A percentile compares a stretch with the other conserved stretches of the same genome.
Conservation (phyloP, 2,888 invertebrate genomes). For the Halocaridina rubra region DNA sequence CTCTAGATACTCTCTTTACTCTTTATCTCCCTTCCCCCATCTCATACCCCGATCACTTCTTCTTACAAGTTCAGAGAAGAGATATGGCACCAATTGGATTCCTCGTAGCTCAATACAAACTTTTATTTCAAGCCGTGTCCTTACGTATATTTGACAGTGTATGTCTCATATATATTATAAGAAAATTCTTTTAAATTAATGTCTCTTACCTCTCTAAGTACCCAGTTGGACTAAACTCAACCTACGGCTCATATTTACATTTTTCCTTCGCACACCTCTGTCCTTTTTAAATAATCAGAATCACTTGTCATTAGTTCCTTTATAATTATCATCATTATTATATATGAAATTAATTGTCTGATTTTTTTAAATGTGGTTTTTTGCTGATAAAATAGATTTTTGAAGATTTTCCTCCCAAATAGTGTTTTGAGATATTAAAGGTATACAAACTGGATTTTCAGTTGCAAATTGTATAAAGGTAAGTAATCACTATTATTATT, state of each 20-base stretch:
- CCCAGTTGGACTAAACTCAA: too few species aligned
- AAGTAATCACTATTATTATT: slow-evolving; percentile 23
- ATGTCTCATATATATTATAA: too few species aligned
- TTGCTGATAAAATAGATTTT: slow-evolving; percentile 48
- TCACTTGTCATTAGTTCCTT: slow-evolving; percentile 48
- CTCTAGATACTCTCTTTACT: slow-evolving; percentile 47
- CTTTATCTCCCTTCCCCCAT: slow-evolving; percentile 34
- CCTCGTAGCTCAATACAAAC: too few species aligned
- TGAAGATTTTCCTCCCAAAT: slow-evolving; percentile 49
- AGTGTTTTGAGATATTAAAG: slow-evolving; percentile 46
- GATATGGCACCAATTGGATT: too few species aligned
- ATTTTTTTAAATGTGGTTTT: slow-evolving; percentile 46
- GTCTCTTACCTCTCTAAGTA: too few species aligned
- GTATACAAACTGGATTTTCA: slow-evolving; percentile 56
- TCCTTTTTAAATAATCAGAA: slow-evolving; percentile 38
- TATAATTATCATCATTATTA: slow-evolving; percentile 27
- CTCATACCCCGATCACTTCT: slow-evolving; percentile 36
- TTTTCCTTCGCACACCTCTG: too few species aligned
- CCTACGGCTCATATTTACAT: too few species aligned
- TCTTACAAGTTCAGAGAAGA: not conserved
- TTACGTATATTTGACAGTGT: too few species aligned
- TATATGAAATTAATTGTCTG: slow-evolving; percentile 46
- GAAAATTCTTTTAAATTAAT: too few species aligned
- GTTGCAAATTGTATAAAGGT: slow-evolving; percentile 56
- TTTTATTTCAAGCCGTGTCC: too few species aligned